Conservation (phyloP, 2,113 vertebrate species). For the Pluvialis apricaria region DNA sequence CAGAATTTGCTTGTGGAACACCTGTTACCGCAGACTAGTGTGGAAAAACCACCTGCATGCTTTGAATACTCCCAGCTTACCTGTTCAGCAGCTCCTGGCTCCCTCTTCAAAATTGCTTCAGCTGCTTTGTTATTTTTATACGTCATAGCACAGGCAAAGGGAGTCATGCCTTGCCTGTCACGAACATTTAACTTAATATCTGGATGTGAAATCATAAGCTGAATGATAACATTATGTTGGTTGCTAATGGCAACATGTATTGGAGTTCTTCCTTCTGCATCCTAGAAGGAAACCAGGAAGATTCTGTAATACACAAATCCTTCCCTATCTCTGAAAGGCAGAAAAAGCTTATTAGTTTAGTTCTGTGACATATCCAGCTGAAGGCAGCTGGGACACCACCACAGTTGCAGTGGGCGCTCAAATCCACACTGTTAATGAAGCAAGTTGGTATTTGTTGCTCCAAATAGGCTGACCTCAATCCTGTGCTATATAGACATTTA, state of each 20-base stretch:
- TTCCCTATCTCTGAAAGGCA: not conserved
- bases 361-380: not conserved
- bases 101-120: conserved; percentile 93
- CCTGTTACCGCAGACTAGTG: not conserved
- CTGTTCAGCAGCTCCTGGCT: conserved; percentile 95
- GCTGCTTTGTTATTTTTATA: conserved; percentile 98
- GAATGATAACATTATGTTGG: conserved; percentile 93
- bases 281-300: conserved; percentile 69
- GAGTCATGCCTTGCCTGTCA: conserved; percentile 94
- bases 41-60: not conserved
- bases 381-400: not conserved
- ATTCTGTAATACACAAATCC: not conserved
- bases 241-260: conserved; percentile 95
- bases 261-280: conserved; percentile 93
- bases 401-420: not conserved
- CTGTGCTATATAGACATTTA: not conserved
- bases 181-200: conserved; percentile 89
- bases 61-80: conserved; percentile 55
- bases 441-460: not conserved
- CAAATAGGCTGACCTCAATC: not conserved
- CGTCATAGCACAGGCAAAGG: conserved; percentile 97
- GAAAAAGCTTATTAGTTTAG: not conserved
- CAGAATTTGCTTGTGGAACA: not conserved
- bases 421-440: not conserved
- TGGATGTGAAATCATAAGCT: conserved; percentile 94